Conservation (phyloP, 2,888 invertebrate species). For the Eupithecia tripunctaria region DNA sequence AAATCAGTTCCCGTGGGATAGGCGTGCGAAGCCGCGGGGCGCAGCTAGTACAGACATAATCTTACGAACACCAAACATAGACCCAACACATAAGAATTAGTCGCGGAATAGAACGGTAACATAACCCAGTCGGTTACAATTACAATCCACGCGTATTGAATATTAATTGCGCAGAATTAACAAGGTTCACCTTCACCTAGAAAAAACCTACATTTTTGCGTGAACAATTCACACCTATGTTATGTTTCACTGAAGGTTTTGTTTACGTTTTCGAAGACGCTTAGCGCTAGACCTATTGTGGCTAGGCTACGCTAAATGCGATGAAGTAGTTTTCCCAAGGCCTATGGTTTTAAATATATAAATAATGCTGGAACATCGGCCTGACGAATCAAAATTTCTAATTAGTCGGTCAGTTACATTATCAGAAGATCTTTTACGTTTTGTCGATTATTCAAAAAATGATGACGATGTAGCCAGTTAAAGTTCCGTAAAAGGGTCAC, state of each 20-base stretch:
- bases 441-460: too few species aligned
- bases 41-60: neutral
- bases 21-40: too few species aligned
- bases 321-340: neutral
- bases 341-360: neutral
- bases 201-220: slow-evolving; percentile 26
- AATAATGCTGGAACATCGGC: too few species aligned
- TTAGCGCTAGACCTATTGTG: neutral
- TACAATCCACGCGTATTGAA: slow-evolving; percentile 22
- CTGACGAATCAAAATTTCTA: too few species aligned
- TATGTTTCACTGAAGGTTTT: neutral
- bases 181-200: slow-evolving; percentile 30
- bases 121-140: slow-evolving; percentile 5
- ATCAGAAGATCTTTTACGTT: too few species aligned
- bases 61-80: neutral
- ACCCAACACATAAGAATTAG: neutral
- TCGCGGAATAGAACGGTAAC: slow-evolving; percentile 9
- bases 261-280: neutral
- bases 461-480: too few species aligned
- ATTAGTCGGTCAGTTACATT: too few species aligned
- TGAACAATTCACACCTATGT: slow-evolving; percentile 28
- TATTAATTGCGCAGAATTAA: slow-evolving; percentile 24
- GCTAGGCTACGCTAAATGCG: neutral
- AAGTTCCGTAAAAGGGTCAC: too few species aligned
- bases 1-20: too few species aligned